Evolutionary conservation across 2,113 vertebrate species (phyloP), one percentile per base, ranked within the genome.

Genomic region (Phrynocephalus versicolor): DNA sequence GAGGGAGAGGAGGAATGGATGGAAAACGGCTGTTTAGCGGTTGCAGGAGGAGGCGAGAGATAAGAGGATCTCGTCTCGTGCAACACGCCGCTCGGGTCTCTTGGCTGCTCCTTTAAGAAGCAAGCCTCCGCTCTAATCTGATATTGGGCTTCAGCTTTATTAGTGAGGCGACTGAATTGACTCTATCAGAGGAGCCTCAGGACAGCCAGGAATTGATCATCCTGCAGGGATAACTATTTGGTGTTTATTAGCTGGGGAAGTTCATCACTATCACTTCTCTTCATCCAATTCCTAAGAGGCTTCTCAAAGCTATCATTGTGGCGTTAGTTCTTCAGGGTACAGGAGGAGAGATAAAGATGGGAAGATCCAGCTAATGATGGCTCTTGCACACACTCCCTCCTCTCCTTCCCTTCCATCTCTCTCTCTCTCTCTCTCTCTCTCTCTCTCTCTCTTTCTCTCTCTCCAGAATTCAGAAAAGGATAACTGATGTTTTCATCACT

Each of bases 201-300:
- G 97, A 96, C 95, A 97, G 96, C 93, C 95, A 94, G 95, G 95
- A 96, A 97, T 97, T 96, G 97, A 97, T 97, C 95, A 95, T 96
- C 96, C 95, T 95, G 94, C 95, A 92, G 94, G 96, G 97, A 96
- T 96, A 94, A 96, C 94, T 94, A 93, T 95, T 96, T 93, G 92
- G 92, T 96, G 96, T 97, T 97, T 97, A 97, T 97, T 97, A 97
- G 94, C 95, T 94, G 12, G 93, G 94, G 95, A n/a, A 97, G 96
- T 97, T 97, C 95, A 96, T 97, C 95, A 95, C 96, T 95, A 96
- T 96, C 93, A 3, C 94, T 92, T 95, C 94, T 93, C 92, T 95
- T 95, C 95, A 94, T 96, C 95, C 95, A 94, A 91, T 97, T 96
- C 95, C 95, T 95, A 94, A 94, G 96, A 96, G 96, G 95, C 94